Percentiles rank a stretch among this genome's conserved stretches.
phyloP scores from a whole-genome alignment of 1,140 invertebrate species.

The Meloidogyne hapla region DNA sequence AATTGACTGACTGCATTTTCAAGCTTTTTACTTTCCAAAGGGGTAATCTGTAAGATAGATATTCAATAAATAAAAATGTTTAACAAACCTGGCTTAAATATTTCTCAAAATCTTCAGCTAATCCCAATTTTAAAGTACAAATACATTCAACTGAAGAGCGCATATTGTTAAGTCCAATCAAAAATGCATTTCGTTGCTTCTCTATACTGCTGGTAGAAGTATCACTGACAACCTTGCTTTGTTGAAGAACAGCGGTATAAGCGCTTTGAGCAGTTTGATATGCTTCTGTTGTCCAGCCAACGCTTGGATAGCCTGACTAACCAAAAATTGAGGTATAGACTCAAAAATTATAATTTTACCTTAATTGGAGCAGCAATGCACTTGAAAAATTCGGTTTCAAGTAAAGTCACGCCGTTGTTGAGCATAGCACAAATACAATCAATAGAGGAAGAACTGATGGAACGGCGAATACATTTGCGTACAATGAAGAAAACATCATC shows the following conservation, averaged over 20 bases:
- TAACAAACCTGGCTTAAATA: slow-evolving; percentile 41
- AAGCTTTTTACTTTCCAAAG: slow-evolving; percentile 77
- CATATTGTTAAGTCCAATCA: slow-evolving; percentile 53
- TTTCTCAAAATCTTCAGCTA: slow-evolving; percentile 46
- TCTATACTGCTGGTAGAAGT: slow-evolving; percentile 36
- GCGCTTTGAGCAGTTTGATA: slow-evolving; percentile 61
- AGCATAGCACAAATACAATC: slow-evolving; percentile 94
- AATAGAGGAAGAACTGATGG: slow-evolving; percentile 82
- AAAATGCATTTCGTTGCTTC: slow-evolving; percentile 46
- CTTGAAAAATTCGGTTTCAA: slow-evolving; percentile 82
- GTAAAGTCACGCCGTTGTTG: slow-evolving; percentile 83
- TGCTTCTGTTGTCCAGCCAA: slow-evolving; percentile 57
- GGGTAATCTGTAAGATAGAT: slow-evolving; percentile 68
- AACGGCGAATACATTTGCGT: slow-evolving; percentile 86
- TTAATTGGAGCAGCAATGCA: slow-evolving; percentile 76
- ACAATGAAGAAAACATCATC: slow-evolving; percentile 98
- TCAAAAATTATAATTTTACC: slow-evolving; percentile 76
- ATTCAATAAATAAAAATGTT: slow-evolving; percentile 23
- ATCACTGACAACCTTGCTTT: slow-evolving; percentile 49
- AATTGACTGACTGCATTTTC: slow-evolving; percentile 71
- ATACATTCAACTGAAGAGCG: slow-evolving; percentile 45
- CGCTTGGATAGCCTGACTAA: slow-evolving; percentile 71
- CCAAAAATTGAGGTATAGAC: slow-evolving; percentile 75
- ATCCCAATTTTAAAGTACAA: slow-evolving; percentile 42
- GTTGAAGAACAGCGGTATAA: slow-evolving; percentile 59